Percentiles rank a stretch among this genome's conserved stretches.
Conservation (phyloP, 2,888 invertebrate genomes). For the Trissolcus brochymenae region DNA sequence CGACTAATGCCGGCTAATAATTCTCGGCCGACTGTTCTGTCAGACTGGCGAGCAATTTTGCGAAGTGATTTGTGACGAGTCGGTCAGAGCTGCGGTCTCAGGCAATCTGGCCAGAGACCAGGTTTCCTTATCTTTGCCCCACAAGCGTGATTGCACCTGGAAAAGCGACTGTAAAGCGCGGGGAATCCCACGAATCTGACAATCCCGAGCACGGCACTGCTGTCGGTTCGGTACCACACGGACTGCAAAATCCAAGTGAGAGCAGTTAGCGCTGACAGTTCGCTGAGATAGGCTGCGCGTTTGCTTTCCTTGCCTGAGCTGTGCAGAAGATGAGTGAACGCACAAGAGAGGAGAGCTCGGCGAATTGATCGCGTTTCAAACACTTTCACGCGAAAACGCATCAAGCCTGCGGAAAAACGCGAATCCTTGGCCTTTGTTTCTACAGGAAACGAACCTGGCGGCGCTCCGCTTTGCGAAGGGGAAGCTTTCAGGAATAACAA, state of each 20-base stretch:
- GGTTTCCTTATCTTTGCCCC: not conserved
- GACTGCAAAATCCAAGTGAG: slow-evolving; percentile 43
- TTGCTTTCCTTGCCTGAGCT: slow-evolving; percentile 59
- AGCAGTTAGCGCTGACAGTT: slow-evolving; percentile 72
- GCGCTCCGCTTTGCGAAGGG: not conserved
- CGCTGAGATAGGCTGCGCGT: slow-evolving; percentile 62
- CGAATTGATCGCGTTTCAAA: slow-evolving; percentile 29
- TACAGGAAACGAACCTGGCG: not conserved
- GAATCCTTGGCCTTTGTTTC: slow-evolving; percentile 3
- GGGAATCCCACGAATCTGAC: slow-evolving; percentile 8
- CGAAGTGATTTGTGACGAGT: slow-evolving; percentile 32
- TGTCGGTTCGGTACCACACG: slow-evolving; percentile 21
- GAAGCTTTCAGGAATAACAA: not conserved
- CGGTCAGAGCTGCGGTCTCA: not conserved
- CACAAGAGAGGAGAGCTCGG: slow-evolving; percentile 31
- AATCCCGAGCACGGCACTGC: slow-evolving; percentile 5
- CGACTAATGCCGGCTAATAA: slow-evolving; percentile 66
- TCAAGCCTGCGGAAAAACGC: not conserved
- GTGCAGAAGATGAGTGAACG: slow-evolving; percentile 47
- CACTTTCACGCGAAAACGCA: not conserved
- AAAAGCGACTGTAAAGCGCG: not conserved
- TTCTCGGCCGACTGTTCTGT: slow-evolving; percentile 17
- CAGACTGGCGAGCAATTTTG: slow-evolving; percentile 8
- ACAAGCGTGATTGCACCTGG: not conserved
- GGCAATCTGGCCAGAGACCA: not conserved